Evolutionary conservation across 1,140 invertebrate genomes (phyloP).

Genomic region (Microplitis mediator): DNA sequence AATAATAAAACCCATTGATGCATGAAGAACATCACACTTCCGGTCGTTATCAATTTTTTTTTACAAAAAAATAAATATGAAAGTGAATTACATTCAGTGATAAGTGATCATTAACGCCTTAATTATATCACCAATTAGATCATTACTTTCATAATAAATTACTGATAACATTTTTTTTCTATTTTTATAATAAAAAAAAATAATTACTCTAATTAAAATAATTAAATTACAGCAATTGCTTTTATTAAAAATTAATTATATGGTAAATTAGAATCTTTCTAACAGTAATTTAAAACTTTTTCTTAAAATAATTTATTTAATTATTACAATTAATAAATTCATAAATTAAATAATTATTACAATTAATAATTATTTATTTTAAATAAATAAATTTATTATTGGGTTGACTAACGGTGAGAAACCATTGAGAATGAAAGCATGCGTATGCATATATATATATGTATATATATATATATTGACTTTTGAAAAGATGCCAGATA

Average conservation of each 20-base stretch:
- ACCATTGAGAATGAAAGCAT: constrained; percentile 39
- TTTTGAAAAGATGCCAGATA: constrained; percentile 29
- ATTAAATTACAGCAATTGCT: no score
- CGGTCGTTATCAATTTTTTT: neutral
- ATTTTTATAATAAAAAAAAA: constrained; percentile 12
- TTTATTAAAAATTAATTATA: constrained; percentile 18
- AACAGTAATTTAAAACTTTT: no score
- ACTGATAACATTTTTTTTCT: neutral
- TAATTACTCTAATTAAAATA: no score
- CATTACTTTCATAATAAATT: neutral
- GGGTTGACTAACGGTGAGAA: constrained; percentile 49
- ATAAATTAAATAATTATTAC: neutral
- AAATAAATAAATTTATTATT: constrained; percentile 25
- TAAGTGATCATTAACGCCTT: no score
- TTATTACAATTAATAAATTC: neutral
- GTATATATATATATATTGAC: neutral
- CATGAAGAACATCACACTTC: constrained; percentile 2
- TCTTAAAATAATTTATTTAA: no score
- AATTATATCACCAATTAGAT: no score
- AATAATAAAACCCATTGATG: neutral
- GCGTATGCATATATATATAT: neutral
- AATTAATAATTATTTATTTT: neutral
- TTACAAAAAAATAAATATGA: constrained; percentile 27
- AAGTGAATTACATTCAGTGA: constrained; percentile 43
- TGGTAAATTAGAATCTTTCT: no score